Conservation (phyloP, 2,797 vertebrate genomes). For the Morus bassanus region DNA sequence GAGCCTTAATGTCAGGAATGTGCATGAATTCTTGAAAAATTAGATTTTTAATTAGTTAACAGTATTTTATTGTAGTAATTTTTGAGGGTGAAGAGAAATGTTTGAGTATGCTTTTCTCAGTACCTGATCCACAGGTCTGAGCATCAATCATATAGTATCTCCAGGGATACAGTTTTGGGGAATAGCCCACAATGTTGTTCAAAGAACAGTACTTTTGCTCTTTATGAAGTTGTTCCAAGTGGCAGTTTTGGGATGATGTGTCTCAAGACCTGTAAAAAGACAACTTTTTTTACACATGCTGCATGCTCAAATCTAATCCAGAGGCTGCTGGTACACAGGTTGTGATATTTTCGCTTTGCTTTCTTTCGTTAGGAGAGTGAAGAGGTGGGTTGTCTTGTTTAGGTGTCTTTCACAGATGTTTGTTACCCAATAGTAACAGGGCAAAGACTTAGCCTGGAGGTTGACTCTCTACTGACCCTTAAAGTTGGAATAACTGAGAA, state of each 20-base stretch:
- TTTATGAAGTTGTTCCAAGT: neutral
- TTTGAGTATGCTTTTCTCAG: neutral
- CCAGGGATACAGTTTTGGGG: neutral
- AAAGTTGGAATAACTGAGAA: slow-evolving; percentile 30
- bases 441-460: neutral
- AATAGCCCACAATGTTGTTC: neutral
- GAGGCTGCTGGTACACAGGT: neutral
- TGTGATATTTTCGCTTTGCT: neutral
- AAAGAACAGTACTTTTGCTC: neutral
- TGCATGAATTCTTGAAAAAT: neutral
- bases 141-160: neutral
- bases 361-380: neutral
- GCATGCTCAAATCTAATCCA: neutral
- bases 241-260: neutral
- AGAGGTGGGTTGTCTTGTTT: neutral
- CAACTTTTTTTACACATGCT: neutral
- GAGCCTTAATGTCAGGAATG: neutral
- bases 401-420: slow-evolving; percentile 25
- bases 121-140: neutral
- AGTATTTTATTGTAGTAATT: neutral
- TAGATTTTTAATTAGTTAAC: neutral
- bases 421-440: neutral
- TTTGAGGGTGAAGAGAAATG: neutral
- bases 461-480: slow-evolving; percentile 48
- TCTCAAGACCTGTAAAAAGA: neutral